Evolutionary conservation across 2,888 invertebrate genomes (phyloP), one percentile per base, ranked within the genome.

Genomic region (Capitulum mitella): DNA sequence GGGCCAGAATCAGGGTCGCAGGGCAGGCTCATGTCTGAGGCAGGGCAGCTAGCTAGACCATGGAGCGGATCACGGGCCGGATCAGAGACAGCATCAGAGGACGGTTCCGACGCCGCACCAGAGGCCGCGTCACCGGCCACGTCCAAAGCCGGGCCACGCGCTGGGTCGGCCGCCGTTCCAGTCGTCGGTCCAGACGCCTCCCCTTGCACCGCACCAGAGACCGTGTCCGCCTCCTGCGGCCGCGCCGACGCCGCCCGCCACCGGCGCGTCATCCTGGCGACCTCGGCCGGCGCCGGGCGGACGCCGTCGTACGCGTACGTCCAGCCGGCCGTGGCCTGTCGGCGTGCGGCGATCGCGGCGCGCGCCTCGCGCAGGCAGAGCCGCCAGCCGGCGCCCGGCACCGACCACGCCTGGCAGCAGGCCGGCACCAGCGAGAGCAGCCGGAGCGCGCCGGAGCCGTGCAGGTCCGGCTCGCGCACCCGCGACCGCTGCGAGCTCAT

Each of bases 401-500:
- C 10, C 79, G 79, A 46, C 79, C 79, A 77, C 78, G 81, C 78
- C 81, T 82, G 76, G 80, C 80, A 79, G 78, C 81, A 77, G 77
- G 79, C 54, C 77, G 80, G 80, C 70, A 79, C 61, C 34, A 81
- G 80, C 70, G 88, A 88, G 82, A 88, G 86, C n/a, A 87, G 85
- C 77, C 80, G 51, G 64, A 78, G 77, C 43, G 82, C 74, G 14
- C 79, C 37, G 51, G 61, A 81, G 81, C 58, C 81, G 79, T 85
- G 82, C 86, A 86, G 84, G 87, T 86, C 83, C 96, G 95, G 46
- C 92, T 88, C 46, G 93, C 86, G 3, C 91, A 90, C 77, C 58
- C 91, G 89, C 82, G 90, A 88, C 80, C 92, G 88, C 86, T 93
- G 93, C n/a, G 93, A 92, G 79, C 92, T 88, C 91, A 92, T 91